Evolutionary conservation across 1,140 invertebrate genomes (phyloP), one percentile per base, ranked within the genome.

Genomic region (Drosophila parvula): DNA sequence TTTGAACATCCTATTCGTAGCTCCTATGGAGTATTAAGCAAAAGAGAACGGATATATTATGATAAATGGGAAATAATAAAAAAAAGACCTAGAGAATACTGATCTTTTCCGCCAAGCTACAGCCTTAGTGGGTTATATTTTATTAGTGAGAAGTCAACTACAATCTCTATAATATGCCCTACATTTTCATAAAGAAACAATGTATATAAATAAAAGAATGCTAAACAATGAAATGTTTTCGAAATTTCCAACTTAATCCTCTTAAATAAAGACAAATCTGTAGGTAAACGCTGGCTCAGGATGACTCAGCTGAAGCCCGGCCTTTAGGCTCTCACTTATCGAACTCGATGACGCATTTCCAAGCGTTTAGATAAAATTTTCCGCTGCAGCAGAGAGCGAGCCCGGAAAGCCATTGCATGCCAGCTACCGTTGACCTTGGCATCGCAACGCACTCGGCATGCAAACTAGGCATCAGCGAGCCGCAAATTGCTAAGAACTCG

Each of bases 371-470:
- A 27, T 22, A 44, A 85, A 85, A 70, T 18, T 85, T 78, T 81
- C 75, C 79, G 63, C 64, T 81, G 76, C 64, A 71, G 27, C 70
- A 53, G 79, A 59, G 47, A 71, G 43, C 36, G 1, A 36, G 51
- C 44, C 68, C 78, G 74, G 74, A 78, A 78, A 75, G 48, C 63
- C 38, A 74, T 80, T 70, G 81, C 79, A 82, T 75, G 79, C 56
- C 53, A 59, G 67, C 60, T 32, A 36, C 50, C 50, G 18, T 30
- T 41, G 51, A 86, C 78, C 64, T 78, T 86, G 82, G 68, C 59
- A 75, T 61, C 40, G 45, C 74, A 71, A 57, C 67, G 65, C 74
- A 74, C 68, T 71, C 53, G 51, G 67, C 68, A 71, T 71, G 68
- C 68, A 71, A 71, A 71, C 68, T 71, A 71, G 44, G 53, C 51